Evolutionary conservation across 2,113 vertebrate genomes (phyloP).

Genomic region (Pterocles burchelli): DNA sequence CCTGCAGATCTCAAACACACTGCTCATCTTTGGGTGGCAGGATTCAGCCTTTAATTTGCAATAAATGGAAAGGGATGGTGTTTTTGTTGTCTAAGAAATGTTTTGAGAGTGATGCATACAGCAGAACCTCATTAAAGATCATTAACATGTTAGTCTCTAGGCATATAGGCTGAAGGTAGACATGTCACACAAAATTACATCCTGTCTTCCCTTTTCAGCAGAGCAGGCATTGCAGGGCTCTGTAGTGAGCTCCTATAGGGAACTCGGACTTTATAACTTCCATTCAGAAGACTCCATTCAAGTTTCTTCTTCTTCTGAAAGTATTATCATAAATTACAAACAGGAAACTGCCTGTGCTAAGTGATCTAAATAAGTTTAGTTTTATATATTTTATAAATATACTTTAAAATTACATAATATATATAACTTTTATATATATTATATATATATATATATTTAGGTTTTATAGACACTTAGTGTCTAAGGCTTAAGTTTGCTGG

Average conservation of each 20-base stretch:
- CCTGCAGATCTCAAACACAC: background rate
- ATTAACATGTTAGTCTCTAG: background rate
- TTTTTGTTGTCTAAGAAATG: background rate
- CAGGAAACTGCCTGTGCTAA: background rate
- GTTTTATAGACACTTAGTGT: no score
- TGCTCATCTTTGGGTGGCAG: background rate
- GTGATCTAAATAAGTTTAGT: background rate
- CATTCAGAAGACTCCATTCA: background rate
- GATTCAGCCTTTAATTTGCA: conserved; percentile 11
- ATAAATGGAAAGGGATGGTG: background rate
- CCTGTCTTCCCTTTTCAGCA: background rate
- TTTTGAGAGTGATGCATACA: background rate
- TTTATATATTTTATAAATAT: background rate
- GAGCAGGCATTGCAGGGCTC: background rate
- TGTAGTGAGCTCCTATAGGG: background rate
- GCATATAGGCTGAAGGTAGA: background rate
- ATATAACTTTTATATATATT: background rate
- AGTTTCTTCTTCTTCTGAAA: background rate
- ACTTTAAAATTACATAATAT: no score
- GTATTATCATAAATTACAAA: background rate
- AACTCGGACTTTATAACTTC: background rate
- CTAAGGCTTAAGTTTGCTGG: background rate
- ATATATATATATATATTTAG: no score
- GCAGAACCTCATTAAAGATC: background rate
- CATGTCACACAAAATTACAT: background rate